Evolutionary conservation across 92 coral and sea anemone genomes (phyloP), one percentile per base, ranked within the genome.

Genomic region (Nematostella vectensis): DNA sequence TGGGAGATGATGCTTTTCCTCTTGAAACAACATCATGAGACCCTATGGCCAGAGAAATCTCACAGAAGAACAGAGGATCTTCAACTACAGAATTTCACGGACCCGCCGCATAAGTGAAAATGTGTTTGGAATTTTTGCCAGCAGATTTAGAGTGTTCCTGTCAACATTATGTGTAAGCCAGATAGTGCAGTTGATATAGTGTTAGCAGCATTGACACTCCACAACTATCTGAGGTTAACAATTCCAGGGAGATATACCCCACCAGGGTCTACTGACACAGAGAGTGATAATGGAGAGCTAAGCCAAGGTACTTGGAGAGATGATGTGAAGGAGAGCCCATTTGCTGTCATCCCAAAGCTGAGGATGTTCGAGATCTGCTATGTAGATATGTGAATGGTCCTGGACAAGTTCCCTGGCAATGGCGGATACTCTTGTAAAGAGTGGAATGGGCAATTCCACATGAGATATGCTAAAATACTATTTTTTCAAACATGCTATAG

Each of bases 371-470:
- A 53, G 73, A 73, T 39, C 31, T 26, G 1, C 49, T 80, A 39
- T 80, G 72, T 44, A 29, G 55, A 44, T 68, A 72, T 54, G 20
- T 78, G 12, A 78, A 65, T 78, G 75, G 85, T 0, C 70, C 75
- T 25, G 80, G 80, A 17, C 85, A 78, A 55, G 50, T 78, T 11
- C 85, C 85, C 10, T 77, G 84, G 84, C 78, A 77, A 60, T 69
- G 83, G 77, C 69, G 65, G 26, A 48, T 43, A 2, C 43, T 60
- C 8, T 1, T 48, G 1, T n/a, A n/a, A n/a, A n/a, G n/a, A n/a
- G n/a, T n/a, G n/a, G n/a, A n/a, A n/a, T n/a, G n/a, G n/a, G n/a
- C n/a, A n/a, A n/a, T n/a, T n/a, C n/a, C n/a, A n/a, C n/a, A n/a
- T n/a, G n/a, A n/a, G n/a, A n/a, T n/a, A n/a, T n/a, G n/a, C n/a